These are phyloP conservation scores for Gymnodraco acuticeps DNA, from an alignment of 2,797 vertebrate genomes.

Conservation along the genomic window DNA sequence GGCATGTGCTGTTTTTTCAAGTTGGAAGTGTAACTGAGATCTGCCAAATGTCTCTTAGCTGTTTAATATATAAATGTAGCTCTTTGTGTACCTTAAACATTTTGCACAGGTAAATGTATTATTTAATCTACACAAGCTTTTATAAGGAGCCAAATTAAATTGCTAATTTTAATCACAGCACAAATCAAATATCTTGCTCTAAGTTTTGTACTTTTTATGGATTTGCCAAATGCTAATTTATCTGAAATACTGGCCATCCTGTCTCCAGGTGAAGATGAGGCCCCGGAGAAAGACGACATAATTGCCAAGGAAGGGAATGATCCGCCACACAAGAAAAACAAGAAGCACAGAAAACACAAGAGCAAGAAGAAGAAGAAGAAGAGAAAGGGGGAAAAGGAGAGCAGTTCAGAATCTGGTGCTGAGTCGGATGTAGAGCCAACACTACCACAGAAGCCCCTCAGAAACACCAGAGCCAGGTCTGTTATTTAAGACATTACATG, in stretches of 20 bases:
- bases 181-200: not conserved
- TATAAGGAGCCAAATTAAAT: not conserved
- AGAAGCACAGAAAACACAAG: constrained; percentile 89
- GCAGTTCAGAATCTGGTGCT: constrained; percentile 86
- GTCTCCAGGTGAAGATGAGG: constrained; percentile 80
- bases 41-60: not conserved
- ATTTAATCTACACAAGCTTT: not conserved
- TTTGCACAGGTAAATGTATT: not conserved
- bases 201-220: not conserved
- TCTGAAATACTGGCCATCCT: constrained; percentile 14
- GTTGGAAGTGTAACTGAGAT: not conserved
- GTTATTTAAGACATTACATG: not conserved
- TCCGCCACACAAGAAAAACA: constrained; percentile 85
- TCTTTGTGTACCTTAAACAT: not conserved
- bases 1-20: not conserved
- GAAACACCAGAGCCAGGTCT: constrained; percentile 83
- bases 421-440: constrained; percentile 82
- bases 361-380: constrained; percentile 88
- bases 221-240: constrained; percentile 13
- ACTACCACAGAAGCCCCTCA: constrained; percentile 60
- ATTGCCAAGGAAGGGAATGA: constrained; percentile 80
- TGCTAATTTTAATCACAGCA: not conserved
- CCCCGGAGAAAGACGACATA: constrained; percentile 77
- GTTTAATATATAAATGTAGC: not conserved
- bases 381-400: constrained; percentile 86